Evolutionary conservation across 2,797 vertebrate species (phyloP), one percentile per base, ranked within the genome.

Genomic region (Melanotaenia trifasciata): DNA sequence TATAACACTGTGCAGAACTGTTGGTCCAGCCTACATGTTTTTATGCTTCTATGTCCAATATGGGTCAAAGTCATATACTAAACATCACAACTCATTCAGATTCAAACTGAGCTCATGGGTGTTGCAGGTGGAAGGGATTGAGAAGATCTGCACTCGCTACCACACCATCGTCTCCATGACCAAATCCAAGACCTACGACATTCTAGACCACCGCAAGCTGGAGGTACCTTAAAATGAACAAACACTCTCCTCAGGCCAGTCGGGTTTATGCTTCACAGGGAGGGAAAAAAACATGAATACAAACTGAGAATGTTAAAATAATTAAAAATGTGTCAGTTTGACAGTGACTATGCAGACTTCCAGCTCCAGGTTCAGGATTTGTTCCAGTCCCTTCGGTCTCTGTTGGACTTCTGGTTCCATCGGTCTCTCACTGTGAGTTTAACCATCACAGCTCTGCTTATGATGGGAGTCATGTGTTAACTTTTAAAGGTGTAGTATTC

Each of bases 331-430:
- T 81, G 4, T 86, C 71, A 96, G 96, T 96, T 96, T 93, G 95
- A 96, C 84, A 92, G 90, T 60, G 95, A 96, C 87, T 96, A 95
- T 33, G 58, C 88, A 71, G 95, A 96, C 65, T 96, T 96, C 90
- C 94, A 90, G 92, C 76, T 83, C 62, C 94, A 96, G 88, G 90
- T 95, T 45, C 91, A 94, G 86, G 76, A 58, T 54, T 58, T 96
- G 71, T 94, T 94, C 5, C 92, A 92, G 71, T 94, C 94, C 22
- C 76, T 96, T 64, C 92, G 93, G 85, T 76, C 89, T 72, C 90
- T 94, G 81, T 89, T 96, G 87, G 94, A 96, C 87, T 92, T 88
- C 43, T 96, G 93, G 90, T 95, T 96, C 90, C 85, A 87, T 47
- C 92, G 90, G 80, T 74, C 90, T 0, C 32, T 92, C 80, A 84